These are phyloP conservation scores for Centropristis striata DNA, from an alignment of 2,113 vertebrate genomes.

Conservation along the genomic window DNA sequence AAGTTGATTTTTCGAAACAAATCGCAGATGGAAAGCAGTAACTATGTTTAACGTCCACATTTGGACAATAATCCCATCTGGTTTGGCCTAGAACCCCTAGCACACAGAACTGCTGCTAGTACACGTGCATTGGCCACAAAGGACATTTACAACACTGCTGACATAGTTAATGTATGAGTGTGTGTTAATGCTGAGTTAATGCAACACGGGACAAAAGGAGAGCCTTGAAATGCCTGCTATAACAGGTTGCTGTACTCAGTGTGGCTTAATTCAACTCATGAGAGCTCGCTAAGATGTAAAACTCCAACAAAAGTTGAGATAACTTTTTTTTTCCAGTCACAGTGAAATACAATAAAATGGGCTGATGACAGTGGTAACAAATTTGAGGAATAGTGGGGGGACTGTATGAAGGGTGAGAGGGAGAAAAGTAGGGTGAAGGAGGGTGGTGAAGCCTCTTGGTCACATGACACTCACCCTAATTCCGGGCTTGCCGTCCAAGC, in stretches of 20 bases:
- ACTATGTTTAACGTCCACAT: conserved; percentile 12
- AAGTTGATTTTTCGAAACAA: conserved; percentile 12
- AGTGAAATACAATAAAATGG: conserved; percentile 31
- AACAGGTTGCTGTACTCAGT: neutral
- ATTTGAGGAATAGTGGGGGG: neutral
- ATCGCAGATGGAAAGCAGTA: conserved; percentile 38
- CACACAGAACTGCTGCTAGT: conserved; percentile 49
- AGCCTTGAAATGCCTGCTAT: conserved; percentile 47
- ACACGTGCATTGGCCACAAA: conserved; percentile 69
- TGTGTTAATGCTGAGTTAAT: conserved; percentile 86
- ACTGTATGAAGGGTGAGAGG: conserved; percentile 47
- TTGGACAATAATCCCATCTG: conserved; percentile 19
- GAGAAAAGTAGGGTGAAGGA: conserved; percentile 52
- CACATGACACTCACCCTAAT: conserved; percentile 95
- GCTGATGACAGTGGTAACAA: conserved; percentile 14
- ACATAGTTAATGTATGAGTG: conserved; percentile 85
- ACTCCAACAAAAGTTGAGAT: neutral
- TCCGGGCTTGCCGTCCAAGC: conserved; percentile 99
- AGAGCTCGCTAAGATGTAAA: neutral
- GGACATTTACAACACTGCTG: conserved; percentile 64
- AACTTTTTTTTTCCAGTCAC: conserved; percentile 17
- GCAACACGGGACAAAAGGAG: conserved; percentile 70
- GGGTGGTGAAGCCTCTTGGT: conserved; percentile 80
- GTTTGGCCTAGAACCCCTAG: conserved; percentile 49
- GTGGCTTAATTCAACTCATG: neutral